Conservation (phyloP, 2,797 vertebrate species). For the Chloroceryle amazona region DNA sequence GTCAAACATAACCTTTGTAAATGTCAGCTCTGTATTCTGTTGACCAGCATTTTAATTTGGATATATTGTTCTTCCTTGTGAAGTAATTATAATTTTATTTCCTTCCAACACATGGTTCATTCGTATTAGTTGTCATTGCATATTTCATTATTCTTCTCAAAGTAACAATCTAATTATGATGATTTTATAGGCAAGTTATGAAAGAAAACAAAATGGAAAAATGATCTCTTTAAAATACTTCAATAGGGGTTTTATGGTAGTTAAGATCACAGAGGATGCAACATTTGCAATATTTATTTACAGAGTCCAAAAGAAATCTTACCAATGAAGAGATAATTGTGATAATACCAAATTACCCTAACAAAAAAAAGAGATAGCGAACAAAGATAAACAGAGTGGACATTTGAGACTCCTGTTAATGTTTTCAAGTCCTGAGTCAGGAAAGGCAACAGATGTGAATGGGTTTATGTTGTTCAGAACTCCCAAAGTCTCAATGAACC, state of each 20-base stretch:
- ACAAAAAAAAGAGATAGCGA: neutral
- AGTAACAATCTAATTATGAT: neutral
- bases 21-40: conserved; percentile 69
- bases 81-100: conserved; percentile 24
- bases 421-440: neutral
- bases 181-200: neutral
- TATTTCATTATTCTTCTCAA: conserved; percentile 11
- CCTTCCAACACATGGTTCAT: neutral
- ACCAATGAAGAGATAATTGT: neutral
- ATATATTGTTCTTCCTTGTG: conserved; percentile 33
- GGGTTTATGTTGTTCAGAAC: neutral
- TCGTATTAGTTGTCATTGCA: neutral
- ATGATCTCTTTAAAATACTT: neutral
- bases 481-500: neutral
- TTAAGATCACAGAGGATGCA: neutral
- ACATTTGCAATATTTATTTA: neutral
- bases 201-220: neutral
- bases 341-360: neutral
- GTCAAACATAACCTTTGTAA: conserved; percentile 77
- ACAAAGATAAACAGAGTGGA: neutral
- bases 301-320: neutral
- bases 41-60: conserved; percentile 74
- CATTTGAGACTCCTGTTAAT: neutral
- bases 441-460: neutral
- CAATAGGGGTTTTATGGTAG: neutral